These are phyloP conservation scores for Pristis pectinata DNA, from an alignment of 2,797 vertebrate genomes.

Conservation along the genomic window DNA sequence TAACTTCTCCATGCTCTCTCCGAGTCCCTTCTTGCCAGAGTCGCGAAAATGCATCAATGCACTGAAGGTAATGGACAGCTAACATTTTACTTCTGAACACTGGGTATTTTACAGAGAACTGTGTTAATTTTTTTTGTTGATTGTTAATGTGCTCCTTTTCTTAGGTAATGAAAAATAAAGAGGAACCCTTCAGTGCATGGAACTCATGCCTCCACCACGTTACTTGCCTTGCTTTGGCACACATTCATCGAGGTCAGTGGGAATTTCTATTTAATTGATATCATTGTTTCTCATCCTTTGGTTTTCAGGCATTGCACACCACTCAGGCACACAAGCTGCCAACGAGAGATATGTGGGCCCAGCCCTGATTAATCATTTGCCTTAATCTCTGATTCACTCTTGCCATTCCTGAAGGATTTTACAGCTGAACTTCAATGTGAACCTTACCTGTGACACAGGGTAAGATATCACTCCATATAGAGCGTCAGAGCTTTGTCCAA, in stretches of 20 bases:
- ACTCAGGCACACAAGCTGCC: neutral
- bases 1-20: neutral
- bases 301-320: neutral
- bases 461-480: neutral
- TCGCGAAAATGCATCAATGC: neutral
- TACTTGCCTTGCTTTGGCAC: slow-evolving; percentile 50
- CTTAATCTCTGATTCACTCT: neutral
- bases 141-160: slow-evolving; percentile 14
- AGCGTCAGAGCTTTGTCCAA: neutral
- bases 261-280: neutral
- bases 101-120: slow-evolving; percentile 14
- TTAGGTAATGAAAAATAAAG: slow-evolving; percentile 52
- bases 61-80: neutral
- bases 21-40: no score
- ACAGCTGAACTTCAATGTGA: neutral
- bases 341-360: neutral
- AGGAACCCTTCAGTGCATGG: slow-evolving; percentile 52
- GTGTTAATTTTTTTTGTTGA: slow-evolving; percentile 33
- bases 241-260: slow-evolving; percentile 53
- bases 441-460: neutral
- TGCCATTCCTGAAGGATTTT: neutral
- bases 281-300: neutral
- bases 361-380: neutral
- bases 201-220: slow-evolving; percentile 55
- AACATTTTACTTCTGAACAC: neutral